Evolutionary conservation across 1,140 invertebrate genomes (phyloP).

Genomic region (Sweltsa coloradensis): DNA sequence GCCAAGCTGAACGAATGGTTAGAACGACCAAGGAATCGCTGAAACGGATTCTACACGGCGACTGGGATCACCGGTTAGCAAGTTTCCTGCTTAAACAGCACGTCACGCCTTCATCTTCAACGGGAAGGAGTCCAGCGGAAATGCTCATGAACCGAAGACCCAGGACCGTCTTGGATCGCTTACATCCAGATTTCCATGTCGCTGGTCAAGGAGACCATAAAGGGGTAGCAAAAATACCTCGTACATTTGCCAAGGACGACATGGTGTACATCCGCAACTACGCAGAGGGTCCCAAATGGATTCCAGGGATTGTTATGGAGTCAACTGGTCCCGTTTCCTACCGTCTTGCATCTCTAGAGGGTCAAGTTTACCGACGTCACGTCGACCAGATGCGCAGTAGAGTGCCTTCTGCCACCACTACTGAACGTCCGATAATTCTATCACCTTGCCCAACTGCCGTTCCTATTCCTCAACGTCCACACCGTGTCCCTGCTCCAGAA

Average conservation of each 20-base stretch:
- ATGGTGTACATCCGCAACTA: not conserved
- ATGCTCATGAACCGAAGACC: slow-evolving; percentile 9
- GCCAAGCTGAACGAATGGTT: slow-evolving; percentile 21
- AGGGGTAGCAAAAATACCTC: not conserved
- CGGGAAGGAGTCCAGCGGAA: slow-evolving; percentile 5
- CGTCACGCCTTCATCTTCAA: slow-evolving; percentile 3
- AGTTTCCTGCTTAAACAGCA: slow-evolving; percentile 1
- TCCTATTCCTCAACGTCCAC: too few relatives aligned
- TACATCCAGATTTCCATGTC: not conserved
- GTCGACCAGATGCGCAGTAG: not conserved
- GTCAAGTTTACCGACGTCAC: not conserved
- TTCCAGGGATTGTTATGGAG: not conserved
- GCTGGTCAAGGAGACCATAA: not conserved
- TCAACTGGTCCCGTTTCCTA: not conserved
- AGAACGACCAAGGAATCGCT: slow-evolving; percentile 18
- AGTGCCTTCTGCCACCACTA: not conserved
- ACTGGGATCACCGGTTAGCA: not conserved
- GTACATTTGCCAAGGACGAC: not conserved
- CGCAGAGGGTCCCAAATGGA: not conserved
- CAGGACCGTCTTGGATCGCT: not conserved
- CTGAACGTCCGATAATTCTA: too few relatives aligned
- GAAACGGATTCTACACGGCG: not conserved
- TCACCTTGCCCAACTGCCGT: too few relatives aligned
- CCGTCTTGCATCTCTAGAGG: not conserved
- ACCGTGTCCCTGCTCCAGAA: too few relatives aligned